phyloP scores from a whole-genome alignment of 2,113 vertebrate genomes.

The Eurystomus gularis region DNA sequence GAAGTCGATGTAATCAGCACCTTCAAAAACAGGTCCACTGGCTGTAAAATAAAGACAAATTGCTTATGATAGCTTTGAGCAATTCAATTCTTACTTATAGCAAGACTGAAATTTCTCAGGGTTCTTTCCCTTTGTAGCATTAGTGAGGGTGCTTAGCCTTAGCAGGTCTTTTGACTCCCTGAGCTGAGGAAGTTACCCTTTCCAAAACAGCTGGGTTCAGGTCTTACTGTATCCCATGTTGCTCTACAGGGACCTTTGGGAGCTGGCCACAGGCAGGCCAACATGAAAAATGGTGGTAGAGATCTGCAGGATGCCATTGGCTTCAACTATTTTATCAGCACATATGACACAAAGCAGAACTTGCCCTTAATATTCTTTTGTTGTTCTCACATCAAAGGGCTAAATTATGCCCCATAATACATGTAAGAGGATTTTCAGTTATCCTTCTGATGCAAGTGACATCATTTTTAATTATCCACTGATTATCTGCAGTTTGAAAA shows the following conservation, averaged over 20 bases:
- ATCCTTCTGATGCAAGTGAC: slow-evolving; percentile 45
- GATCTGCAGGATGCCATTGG: not conserved
- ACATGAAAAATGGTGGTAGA: not conserved
- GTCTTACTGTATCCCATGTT: not conserved
- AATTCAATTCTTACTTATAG: not conserved
- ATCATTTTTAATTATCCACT: slow-evolving; percentile 26
- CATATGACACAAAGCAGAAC: not conserved
- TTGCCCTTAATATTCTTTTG: slow-evolving; percentile 12
- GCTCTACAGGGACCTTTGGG: not conserved
- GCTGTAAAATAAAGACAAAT: not conserved
- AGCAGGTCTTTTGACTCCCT: not conserved
- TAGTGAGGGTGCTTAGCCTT: not conserved
- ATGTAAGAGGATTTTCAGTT: slow-evolving; percentile 29
- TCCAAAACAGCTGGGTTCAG: not conserved
- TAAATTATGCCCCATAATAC: slow-evolving; percentile 25
- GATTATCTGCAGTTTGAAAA: slow-evolving; percentile 23
- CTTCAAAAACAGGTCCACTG: not conserved
- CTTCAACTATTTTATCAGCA: not conserved
- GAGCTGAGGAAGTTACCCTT: not conserved
- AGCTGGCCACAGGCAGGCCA: not conserved
- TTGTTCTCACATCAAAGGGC: slow-evolving; percentile 13
- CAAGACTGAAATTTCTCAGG: not conserved
- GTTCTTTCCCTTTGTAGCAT: not conserved
- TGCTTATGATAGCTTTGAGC: not conserved
- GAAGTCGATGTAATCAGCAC: slow-evolving; percentile 9